Evolutionary conservation across 1,140 invertebrate genomes (phyloP).

Genomic region (Pseudachorutes palmiensis): DNA sequence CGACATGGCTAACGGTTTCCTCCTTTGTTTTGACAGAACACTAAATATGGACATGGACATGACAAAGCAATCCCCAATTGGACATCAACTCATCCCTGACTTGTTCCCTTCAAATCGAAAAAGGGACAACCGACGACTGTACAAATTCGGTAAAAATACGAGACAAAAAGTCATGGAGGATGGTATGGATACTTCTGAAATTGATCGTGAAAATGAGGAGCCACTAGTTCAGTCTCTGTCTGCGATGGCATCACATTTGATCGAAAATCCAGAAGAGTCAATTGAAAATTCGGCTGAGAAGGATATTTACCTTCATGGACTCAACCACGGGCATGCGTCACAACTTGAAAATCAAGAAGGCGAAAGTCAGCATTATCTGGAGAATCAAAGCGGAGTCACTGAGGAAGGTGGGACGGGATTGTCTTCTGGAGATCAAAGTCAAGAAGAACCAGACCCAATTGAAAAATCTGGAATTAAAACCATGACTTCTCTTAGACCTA

Average conservation of each 20-base stretch:
- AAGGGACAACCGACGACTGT: slow-evolving; percentile 21
- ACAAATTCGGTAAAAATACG: slow-evolving; percentile 14
- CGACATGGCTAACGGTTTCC: not conserved
- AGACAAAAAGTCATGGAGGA: slow-evolving; percentile 8
- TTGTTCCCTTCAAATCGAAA: slow-evolving; percentile 16
- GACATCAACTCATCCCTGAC: slow-evolving; percentile 19
- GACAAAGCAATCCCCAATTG: not conserved
- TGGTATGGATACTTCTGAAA: not conserved
- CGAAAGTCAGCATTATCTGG: not conserved
- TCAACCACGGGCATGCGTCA: not conserved
- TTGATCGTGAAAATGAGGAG: slow-evolving; percentile 20
- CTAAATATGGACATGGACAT: slow-evolving; percentile 1
- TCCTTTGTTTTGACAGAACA: slow-evolving; percentile 8
- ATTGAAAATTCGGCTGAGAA: slow-evolving; percentile 36
- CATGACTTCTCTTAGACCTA: not conserved
- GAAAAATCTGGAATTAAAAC: no score
- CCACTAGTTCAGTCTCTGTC: slow-evolving; percentile 30
- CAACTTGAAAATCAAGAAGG: not conserved
- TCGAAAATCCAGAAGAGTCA: slow-evolving; percentile 19
- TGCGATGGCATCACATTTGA: slow-evolving; percentile 30
- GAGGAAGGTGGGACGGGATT: not conserved
- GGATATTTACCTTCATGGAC: slow-evolving; percentile 30
- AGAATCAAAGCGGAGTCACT: not conserved
- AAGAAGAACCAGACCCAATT: not conserved
- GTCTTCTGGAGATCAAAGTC: not conserved